Conservation (phyloP, 1,140 invertebrate species). For the Mactra quadrangularis region DNA sequence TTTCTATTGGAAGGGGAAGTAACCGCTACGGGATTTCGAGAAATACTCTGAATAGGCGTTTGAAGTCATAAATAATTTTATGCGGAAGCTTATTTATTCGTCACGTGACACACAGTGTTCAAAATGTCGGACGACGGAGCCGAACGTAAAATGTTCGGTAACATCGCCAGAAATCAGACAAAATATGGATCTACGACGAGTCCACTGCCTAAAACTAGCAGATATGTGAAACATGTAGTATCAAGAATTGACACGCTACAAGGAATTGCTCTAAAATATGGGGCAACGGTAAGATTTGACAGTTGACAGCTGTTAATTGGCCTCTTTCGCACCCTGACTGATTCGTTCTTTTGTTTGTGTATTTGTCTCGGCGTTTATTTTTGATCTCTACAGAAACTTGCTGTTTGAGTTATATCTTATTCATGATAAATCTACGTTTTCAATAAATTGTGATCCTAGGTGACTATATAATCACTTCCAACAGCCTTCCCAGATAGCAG, state of each 20-base stretch:
- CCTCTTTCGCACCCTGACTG: background rate
- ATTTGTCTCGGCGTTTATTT: background rate
- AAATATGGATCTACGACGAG: constrained; percentile 95
- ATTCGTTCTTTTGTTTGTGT: background rate
- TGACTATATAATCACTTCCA: no score
- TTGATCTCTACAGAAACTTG: background rate
- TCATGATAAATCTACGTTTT: no score
- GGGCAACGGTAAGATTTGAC: constrained; percentile 89
- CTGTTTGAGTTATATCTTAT: no score
- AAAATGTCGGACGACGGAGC: constrained; percentile 84
- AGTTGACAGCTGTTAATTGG: background rate
- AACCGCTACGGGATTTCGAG: no score
- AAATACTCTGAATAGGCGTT: no score
- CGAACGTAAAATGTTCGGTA: constrained; percentile 92
- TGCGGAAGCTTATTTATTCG: constrained; percentile 57
- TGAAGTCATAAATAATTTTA: background rate
- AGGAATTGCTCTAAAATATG: constrained; percentile 96
- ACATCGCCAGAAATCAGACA: constrained; percentile 91
- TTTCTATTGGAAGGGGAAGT: no score
- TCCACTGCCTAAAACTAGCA: constrained; percentile 86
- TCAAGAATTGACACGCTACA: constrained; percentile 93
- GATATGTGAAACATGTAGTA: constrained; percentile 91
- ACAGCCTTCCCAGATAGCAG: no score
- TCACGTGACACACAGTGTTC: constrained; percentile 58
- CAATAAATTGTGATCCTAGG: no score